A percentile compares a stretch with the other conserved stretches of the same genome.
phyloP scores from a whole-genome alignment of 2,113 vertebrate genomes.

The Microcebus lehilahytsara region DNA sequence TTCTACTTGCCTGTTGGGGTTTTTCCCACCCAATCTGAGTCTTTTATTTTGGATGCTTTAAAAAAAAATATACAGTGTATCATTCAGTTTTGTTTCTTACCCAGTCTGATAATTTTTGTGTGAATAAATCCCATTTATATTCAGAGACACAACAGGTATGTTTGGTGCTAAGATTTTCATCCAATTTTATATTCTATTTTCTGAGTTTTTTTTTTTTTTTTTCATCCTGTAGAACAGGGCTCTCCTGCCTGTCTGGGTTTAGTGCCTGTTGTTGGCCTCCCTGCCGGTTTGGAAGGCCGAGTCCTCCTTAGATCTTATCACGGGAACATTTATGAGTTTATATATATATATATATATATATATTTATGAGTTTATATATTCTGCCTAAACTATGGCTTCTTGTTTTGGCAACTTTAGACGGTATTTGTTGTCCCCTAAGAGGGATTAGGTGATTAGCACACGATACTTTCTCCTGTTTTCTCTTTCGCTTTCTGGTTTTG shows the following conservation, averaged over 20 bases:
- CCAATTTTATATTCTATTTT: not conserved
- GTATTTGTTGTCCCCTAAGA: not conserved
- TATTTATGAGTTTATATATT: not conserved
- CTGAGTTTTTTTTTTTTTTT: too few species aligned
- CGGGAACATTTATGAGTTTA: not conserved
- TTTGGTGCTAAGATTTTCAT: not conserved
- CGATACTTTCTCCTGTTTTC: not conserved
- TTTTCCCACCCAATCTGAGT: not conserved
- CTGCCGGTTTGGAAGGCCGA: not conserved
- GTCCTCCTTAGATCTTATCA: not conserved
- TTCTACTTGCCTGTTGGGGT: too few species aligned
- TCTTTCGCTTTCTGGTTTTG: not conserved
- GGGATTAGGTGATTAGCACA: rapidly evolving
- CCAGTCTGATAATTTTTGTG: not conserved
- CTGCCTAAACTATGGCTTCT: not conserved
- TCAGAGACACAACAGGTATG: too few species aligned
- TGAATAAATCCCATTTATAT: not conserved
- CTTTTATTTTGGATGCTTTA: not conserved
- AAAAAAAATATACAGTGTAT: rapidly evolving
- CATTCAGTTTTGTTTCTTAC: not conserved
- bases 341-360: too few species aligned
- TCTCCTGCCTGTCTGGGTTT: not conserved
- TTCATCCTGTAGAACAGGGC: rapidly evolving
- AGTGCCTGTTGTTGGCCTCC: not conserved
- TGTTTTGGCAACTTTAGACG: not conserved